A percentile compares a stretch with the other conserved stretches of the same genome.
phyloP scores from a whole-genome alignment of 2,797 vertebrate species.

The Chiroxiphia lanceolata region DNA sequence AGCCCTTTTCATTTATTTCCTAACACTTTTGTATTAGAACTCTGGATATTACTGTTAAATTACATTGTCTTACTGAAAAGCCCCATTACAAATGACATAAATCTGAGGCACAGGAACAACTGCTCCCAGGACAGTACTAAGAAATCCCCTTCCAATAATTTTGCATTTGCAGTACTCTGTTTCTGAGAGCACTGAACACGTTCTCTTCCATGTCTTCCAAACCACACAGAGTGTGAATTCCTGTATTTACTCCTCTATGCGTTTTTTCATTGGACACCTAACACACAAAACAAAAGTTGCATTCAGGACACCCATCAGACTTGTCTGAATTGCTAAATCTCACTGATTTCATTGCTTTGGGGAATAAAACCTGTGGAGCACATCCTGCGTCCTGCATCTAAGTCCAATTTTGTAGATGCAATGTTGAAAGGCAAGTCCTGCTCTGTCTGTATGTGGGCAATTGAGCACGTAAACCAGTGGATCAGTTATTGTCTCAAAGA shows the following conservation, averaged over 20 bases:
- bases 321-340: background rate
- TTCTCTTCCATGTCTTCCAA: background rate
- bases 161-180: background rate
- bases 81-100: background rate
- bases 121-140: background rate
- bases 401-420: background rate
- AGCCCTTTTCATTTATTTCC: slow-evolving; percentile 23
- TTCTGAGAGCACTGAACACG: background rate
- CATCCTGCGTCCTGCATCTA: background rate
- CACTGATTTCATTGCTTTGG: background rate
- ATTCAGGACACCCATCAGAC: background rate
- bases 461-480: background rate
- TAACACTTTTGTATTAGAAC: slow-evolving; percentile 20
- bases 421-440: background rate
- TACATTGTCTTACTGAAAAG: slow-evolving; percentile 4
- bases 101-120: background rate
- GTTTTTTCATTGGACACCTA: background rate
- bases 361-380: background rate
- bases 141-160: slow-evolving; percentile 22
- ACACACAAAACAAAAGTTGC: background rate
- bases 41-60: slow-evolving; percentile 26
- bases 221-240: background rate
- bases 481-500: background rate
- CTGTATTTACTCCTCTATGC: background rate
- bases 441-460: background rate